Conservation (phyloP, 1,140 invertebrate genomes). For the Caenorhabditis elegans region WBcel235 BX284604.4:8234501-8235000, state of each 20-base stretch:
- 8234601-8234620: background rate
- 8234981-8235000: no score
- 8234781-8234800: no score
- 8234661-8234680: background rate
- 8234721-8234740: background rate
- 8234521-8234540: background rate
- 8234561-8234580: background rate
- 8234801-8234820: background rate
- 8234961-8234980: no score
- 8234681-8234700: background rate
- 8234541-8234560: no score
- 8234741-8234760: background rate
- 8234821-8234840: background rate
- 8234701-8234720: no score
- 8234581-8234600: conserved; percentile 2
- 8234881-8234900: background rate
- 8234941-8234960: no score
- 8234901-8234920: background rate
- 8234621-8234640: background rate
- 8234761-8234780: background rate
- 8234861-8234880: background rate
- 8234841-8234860: background rate
- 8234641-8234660: background rate
- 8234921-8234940: background rate
- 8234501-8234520: conserved; percentile 3